phyloP scores from a whole-genome alignment of 2,113 vertebrate species.

The Ellobius talpinus region DNA sequence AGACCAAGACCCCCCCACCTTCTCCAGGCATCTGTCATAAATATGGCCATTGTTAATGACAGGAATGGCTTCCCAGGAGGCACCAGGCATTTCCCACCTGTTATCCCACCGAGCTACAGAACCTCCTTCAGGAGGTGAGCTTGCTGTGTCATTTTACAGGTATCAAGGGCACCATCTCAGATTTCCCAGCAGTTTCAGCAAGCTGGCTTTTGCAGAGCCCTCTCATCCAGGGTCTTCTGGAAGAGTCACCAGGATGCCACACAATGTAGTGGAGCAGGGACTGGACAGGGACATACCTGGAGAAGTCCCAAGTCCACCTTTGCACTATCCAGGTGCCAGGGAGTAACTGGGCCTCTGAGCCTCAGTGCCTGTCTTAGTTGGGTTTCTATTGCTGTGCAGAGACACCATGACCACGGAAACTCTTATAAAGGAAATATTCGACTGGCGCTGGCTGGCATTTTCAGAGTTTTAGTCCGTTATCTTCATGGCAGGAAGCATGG shows the following conservation, averaged over 20 bases:
- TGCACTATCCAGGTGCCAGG: too few species aligned
- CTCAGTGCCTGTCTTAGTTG: neutral
- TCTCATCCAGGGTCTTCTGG: neutral
- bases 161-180: neutral
- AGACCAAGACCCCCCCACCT: neutral
- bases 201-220: neutral
- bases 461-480: neutral
- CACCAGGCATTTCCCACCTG: neutral
- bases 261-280: too few species aligned
- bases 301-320: neutral
- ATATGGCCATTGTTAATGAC: neutral
- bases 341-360: neutral
- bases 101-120: neutral
- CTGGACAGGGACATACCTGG: neutral
- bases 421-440: neutral
- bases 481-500: neutral
- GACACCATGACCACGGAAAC: neutral
- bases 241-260: too few species aligned
- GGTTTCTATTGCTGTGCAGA: neutral
- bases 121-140: neutral
- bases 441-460: neutral
- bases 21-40: neutral
- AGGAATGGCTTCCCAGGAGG: neutral
- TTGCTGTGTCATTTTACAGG: too few species aligned
- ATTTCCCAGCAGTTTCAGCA: neutral